Evolutionary conservation across 2,888 invertebrate species (phyloP).

Genomic region (Drosophila tripunctata): DNA sequence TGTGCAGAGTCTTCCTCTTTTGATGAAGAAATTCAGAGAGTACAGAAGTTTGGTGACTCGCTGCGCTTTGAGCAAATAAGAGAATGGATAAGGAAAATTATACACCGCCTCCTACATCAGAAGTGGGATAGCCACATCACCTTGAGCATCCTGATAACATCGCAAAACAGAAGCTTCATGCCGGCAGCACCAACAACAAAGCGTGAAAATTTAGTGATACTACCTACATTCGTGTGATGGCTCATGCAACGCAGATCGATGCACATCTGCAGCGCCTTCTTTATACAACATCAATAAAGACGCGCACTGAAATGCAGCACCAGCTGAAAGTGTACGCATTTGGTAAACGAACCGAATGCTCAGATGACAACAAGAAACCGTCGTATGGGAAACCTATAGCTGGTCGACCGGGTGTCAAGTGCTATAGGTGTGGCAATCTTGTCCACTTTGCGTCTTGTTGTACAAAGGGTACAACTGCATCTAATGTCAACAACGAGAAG

Average conservation of each 20-base stretch:
- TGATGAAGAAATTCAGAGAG: too few relatives aligned
- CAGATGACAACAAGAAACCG: too few relatives aligned
- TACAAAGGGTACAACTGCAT: neutral
- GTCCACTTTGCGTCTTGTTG: slow-evolving; percentile 14
- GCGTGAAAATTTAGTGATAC: too few relatives aligned
- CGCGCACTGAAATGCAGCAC: slow-evolving; percentile 6
- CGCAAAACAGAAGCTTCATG: neutral
- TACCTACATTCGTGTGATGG: too few relatives aligned
- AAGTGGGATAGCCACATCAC: slow-evolving; percentile 8
- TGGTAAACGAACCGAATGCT: neutral
- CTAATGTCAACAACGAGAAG: slow-evolving; percentile 6
- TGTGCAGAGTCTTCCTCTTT: too few relatives aligned
- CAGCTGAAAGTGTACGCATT: neutral
- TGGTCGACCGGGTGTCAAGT: slow-evolving; percentile 4
- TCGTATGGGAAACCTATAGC: neutral
- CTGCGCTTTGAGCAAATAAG: too few relatives aligned
- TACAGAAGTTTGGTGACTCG: too few relatives aligned
- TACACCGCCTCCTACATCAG: neutral
- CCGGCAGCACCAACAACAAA: neutral
- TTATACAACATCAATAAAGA: neutral
- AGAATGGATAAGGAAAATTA: too few relatives aligned
- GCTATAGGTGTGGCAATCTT: slow-evolving; percentile 1
- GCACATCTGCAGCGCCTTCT: neutral
- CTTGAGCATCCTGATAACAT: neutral
- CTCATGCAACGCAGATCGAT: slow-evolving; percentile 1